Percentiles rank a stretch among this genome's conserved stretches.
Conservation (phyloP, 1,140 invertebrate species). For the Zaprionus ghesquierei region DNA sequence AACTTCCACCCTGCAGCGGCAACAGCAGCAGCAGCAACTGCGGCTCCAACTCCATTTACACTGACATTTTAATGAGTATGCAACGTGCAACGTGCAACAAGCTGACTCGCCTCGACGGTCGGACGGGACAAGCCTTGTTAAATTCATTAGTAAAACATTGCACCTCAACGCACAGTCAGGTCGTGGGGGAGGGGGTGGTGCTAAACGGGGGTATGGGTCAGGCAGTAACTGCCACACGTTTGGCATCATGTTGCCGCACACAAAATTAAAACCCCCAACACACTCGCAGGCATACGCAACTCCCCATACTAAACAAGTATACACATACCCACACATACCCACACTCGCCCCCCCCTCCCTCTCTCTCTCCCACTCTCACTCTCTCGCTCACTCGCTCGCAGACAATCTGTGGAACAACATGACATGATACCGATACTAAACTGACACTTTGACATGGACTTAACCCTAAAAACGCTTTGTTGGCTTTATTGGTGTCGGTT, state of each 20-base stretch:
- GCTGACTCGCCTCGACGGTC: conserved; percentile 2
- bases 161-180: conserved; percentile 58
- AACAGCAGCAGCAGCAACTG: background rate
- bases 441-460: conserved; percentile 83
- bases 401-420: conserved; percentile 67
- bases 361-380: background rate
- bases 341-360: background rate
- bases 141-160: conserved; percentile 80
- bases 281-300: background rate
- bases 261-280: conserved; percentile 67
- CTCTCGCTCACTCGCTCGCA: background rate
- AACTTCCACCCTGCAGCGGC: background rate
- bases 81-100: conserved; percentile 67
- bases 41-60: conserved; percentile 53
- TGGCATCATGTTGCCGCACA: conserved; percentile 74
- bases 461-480: conserved; percentile 82
- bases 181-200: no score
- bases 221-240: conserved; percentile 57
- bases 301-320: conserved; percentile 12
- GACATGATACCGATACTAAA: conserved; percentile 83
- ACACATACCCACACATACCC: conserved; percentile 1
- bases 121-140: conserved; percentile 64
- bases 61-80: conserved; percentile 79
- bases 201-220: background rate
- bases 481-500: conserved; percentile 80